These are phyloP conservation scores for Acridotheres tristis DNA, from an alignment of 2,797 vertebrate species.

Conservation along the genomic window DNA sequence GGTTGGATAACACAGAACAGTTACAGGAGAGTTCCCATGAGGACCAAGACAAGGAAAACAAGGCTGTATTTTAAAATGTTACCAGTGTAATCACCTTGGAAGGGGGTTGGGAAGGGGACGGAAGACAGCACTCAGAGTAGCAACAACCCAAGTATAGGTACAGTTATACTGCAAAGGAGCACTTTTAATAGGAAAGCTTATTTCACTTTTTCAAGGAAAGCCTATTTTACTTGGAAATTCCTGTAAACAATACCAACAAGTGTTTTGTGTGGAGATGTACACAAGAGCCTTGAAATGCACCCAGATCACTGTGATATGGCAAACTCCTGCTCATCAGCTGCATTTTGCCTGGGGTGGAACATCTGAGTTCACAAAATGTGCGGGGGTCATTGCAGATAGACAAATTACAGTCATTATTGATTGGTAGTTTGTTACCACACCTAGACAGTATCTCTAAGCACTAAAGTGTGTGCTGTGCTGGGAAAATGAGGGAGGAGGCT, in stretches of 20 bases:
- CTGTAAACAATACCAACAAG: neutral
- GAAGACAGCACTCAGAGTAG: neutral
- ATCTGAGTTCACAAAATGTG: neutral
- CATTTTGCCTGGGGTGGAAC: neutral
- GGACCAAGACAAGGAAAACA: neutral
- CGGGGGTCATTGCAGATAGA: neutral
- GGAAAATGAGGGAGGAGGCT: neutral
- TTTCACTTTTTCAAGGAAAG: neutral
- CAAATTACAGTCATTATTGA: neutral
- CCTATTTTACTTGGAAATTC: neutral
- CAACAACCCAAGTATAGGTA: neutral
- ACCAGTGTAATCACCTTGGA: neutral
- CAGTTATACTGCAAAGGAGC: neutral
- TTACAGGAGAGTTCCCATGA: neutral
- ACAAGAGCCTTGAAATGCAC: neutral
- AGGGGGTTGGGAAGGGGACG: neutral
- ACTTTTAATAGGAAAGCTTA: neutral
- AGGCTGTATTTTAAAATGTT: neutral
- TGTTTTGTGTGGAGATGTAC: neutral
- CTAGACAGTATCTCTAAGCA: neutral
- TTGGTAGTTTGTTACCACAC: neutral
- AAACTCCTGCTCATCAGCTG: neutral
- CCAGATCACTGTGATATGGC: neutral
- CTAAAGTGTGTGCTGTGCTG: neutral
- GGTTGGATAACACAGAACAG: neutral